phyloP scores from a whole-genome alignment of 2,113 vertebrate genomes.

The Tachysurus vachellii region DNA sequence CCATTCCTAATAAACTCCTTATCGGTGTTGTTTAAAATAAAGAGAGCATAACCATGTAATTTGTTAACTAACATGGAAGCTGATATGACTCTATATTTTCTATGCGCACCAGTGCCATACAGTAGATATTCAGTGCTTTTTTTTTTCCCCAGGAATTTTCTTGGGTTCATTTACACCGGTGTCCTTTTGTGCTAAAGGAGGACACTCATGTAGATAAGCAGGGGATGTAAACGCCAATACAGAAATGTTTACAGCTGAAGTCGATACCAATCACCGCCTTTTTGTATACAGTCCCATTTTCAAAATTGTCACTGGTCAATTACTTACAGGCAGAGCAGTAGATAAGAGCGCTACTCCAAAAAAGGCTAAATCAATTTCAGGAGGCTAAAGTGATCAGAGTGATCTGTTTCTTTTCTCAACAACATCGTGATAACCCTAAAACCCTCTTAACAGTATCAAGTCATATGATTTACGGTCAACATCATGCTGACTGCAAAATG shows the following conservation, averaged over 20 bases:
- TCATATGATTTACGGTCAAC: slow-evolving; percentile 25
- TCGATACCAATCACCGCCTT: not conserved
- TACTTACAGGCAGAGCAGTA: slow-evolving; percentile 26
- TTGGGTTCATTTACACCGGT: not conserved
- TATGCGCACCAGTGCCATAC: not conserved
- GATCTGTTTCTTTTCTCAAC: slow-evolving; percentile 31
- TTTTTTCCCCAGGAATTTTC: not conserved
- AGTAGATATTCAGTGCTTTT: not conserved
- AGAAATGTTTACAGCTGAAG: not conserved
- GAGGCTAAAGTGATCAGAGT: slow-evolving; percentile 30
- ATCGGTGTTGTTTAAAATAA: not conserved
- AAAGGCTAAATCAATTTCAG: slow-evolving; percentile 26
- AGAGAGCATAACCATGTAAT: not conserved
- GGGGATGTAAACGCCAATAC: not conserved
- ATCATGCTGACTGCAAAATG: slow-evolving; percentile 3
- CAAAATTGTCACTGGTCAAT: slow-evolving; percentile 31
- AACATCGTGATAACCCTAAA: slow-evolving; percentile 28
- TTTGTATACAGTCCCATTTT: slow-evolving; percentile 22
- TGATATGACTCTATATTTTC: not conserved
- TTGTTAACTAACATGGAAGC: not conserved
- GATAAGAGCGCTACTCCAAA: slow-evolving; percentile 18
- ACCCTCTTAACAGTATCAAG: slow-evolving; percentile 28
- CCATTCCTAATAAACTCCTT: too few species aligned
- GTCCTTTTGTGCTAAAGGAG: not conserved
- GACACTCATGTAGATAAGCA: not conserved